phyloP scores from a whole-genome alignment of 2,113 vertebrate genomes.

The Lophius piscatorius region DNA sequence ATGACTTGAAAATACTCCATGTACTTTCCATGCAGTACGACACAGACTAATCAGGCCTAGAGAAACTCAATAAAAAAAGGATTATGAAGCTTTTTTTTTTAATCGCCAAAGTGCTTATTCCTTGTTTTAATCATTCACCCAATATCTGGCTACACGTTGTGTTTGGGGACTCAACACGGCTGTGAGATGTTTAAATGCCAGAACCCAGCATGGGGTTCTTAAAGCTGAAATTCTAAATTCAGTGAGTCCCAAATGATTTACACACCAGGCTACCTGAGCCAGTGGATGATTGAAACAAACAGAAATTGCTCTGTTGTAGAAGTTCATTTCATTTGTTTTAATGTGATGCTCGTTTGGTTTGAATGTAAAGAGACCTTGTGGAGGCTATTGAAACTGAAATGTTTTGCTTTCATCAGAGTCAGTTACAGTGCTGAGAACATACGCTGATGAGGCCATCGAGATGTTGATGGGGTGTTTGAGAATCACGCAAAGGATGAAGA shows the following conservation, averaged over 20 bases:
- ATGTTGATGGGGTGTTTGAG: conserved; percentile 15
- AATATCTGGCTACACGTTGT: conserved; percentile 52
- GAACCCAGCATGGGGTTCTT: conserved; percentile 56
- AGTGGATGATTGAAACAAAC: background rate
- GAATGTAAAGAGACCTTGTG: background rate
- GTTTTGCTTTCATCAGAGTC: conserved; percentile 8
- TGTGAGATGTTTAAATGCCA: conserved; percentile 37
- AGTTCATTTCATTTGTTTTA: conserved; percentile 32
- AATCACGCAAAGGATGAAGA: conserved; percentile 20
- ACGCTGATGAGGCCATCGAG: background rate
- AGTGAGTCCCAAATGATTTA: conserved; percentile 23
- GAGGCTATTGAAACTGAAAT: conserved; percentile 7
- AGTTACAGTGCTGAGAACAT: background rate
- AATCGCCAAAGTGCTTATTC: conserved; percentile 55
- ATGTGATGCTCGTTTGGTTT: conserved; percentile 15
- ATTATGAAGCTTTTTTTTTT: conserved; percentile 62
- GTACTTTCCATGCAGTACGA: conserved; percentile 64
- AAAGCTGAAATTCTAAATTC: conserved; percentile 34
- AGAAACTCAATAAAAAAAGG: conserved; percentile 75
- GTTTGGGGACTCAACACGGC: conserved; percentile 32
- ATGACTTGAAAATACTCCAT: conserved; percentile 40
- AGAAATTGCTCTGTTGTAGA: conserved; percentile 5
- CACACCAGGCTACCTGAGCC: background rate
- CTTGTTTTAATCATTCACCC: conserved; percentile 53
- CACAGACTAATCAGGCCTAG: conserved; percentile 47